Evolutionary conservation across 2,888 invertebrate species (phyloP), one percentile per base, ranked within the genome.

Genomic region (Phaonia tiefii): DNA sequence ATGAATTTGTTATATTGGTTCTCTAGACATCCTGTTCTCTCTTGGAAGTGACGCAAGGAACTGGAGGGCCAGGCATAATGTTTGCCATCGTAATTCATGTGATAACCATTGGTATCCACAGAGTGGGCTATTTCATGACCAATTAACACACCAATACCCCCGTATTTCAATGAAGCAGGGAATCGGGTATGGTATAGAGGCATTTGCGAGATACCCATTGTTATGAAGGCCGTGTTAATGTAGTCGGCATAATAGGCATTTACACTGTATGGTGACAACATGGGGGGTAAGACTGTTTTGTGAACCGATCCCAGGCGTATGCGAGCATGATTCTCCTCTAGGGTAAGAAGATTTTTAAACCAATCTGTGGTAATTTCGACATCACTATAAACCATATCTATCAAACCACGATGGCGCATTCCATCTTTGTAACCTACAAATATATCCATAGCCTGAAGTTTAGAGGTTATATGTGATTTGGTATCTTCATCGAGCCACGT

Each of bases 71-170:
- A 79, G 26, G 4, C 11, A 15, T 44, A 72, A 69, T 84, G 86
- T 58, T 86, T 86, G 15, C 89, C 89, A 75, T 89, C 89, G 26
- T 88, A 89, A 46, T 89, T 88, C 4, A 65, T 31, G 13, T 67
- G 49, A 60, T 73, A 80, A 37, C 75, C 75, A 49, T 73, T 76
- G 13, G 73, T 46, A 26, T 80, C 22, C 2, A 22, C n/a, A 1
- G 88, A 89, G 13, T 89, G 89, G 0, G 89, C 88, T 86, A 89
- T 89, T 76, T 89, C 89, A 10, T 89, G 89, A 0, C 86, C 89
- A 1, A 89, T 86, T 25, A 89, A 86, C 44, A 86, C 88, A 0
- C 89, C 89, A 2, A 89, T 85, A 1, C 89, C 89, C 0, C 86
- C 89, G 22, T 86, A 89, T 54, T 89, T 89, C 5, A 89, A 72